phyloP scores from a whole-genome alignment of 2,888 invertebrate genomes.

The Eudemis profundana region DNA sequence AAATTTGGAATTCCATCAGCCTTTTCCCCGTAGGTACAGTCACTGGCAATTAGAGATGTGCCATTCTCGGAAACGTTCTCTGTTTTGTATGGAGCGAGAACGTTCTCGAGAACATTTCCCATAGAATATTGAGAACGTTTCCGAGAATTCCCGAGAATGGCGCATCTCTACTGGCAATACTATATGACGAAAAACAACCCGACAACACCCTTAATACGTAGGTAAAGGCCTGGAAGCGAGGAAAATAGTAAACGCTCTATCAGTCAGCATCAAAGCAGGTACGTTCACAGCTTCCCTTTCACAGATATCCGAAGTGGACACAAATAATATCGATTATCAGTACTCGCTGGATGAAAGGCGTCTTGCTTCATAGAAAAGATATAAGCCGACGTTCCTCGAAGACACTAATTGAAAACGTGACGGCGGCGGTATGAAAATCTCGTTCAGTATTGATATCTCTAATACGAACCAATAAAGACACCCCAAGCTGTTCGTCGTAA shows the following conservation, averaged over 20 bases:
- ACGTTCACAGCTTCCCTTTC: slow-evolving; percentile 35
- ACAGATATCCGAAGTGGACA: slow-evolving; percentile 45
- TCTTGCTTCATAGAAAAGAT: slow-evolving; percentile 57
- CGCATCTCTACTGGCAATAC: no score
- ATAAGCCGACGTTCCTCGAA: slow-evolving; percentile 63
- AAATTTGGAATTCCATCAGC: no score
- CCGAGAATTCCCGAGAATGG: no score
- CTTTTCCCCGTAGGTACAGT: no score
- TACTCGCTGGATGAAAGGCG: slow-evolving; percentile 54
- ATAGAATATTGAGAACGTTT: no score
- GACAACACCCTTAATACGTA: no score
- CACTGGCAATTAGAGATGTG: no score
- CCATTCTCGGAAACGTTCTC: no score
- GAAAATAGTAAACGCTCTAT: slow-evolving; percentile 17
- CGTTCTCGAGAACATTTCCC: no score
- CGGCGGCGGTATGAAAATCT: slow-evolving; percentile 52
- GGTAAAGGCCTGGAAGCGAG: neutral
- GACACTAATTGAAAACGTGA: slow-evolving; percentile 82
- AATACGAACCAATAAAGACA: slow-evolving; percentile 27
- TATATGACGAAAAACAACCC: no score
- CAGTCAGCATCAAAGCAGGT: slow-evolving; percentile 32
- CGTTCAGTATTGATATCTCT: slow-evolving; percentile 27
- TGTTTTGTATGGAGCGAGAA: no score
- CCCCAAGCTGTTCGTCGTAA: slow-evolving; percentile 4
- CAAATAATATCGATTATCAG: slow-evolving; percentile 55